Evolutionary conservation across 2,888 invertebrate genomes (phyloP), one percentile per base, ranked within the genome.

Genomic region (Sesia apiformis): DNA sequence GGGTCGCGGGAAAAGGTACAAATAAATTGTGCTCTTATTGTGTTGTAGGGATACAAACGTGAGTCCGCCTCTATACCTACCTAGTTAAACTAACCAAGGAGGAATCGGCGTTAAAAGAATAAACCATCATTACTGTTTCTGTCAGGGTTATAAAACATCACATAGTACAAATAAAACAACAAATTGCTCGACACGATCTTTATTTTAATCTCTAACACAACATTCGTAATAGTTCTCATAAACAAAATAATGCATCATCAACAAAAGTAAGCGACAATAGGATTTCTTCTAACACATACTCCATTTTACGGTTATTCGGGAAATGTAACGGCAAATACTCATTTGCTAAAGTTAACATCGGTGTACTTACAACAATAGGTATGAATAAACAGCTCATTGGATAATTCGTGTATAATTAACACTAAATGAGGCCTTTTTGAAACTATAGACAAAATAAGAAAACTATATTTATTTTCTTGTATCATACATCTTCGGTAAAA

Each of bases 151-250:
- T 23, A 23, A 23, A 23, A 23, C 23, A 23, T 23, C 23, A 23
- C 23, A 23, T 23, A 23, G 23, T 23, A 23, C 23, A 23, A 46
- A 46, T 23, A n/a, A 46, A 46, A 46, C 23, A 3, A 3, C 8
- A 4, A 8, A 8, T 46, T 46, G 23, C 23, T 46, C 23, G 81
- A 83, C 78, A 83, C 77, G 78, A 76, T 76, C 65, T 83, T 82
- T 78, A 81, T 83, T 81, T 50, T 49, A n/a, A 74, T 70, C 69
- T 72, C 76, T 81, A 85, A 85, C 74, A 81, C 81, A 84, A 80
- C 72, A 74, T 76, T 76, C 60, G 70, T 58, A 53, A 58, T 70
- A 74, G 72, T 74, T 59, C 54, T 72, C 61, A 53, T 58, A 69
- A 67, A 73, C 63, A 70, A 76, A 76, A 64, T 23, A 75, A 77